Evolutionary conservation across 2,888 invertebrate genomes (phyloP), one percentile per base, ranked within the genome.

Genomic region (Masnerella sp.): DNA sequence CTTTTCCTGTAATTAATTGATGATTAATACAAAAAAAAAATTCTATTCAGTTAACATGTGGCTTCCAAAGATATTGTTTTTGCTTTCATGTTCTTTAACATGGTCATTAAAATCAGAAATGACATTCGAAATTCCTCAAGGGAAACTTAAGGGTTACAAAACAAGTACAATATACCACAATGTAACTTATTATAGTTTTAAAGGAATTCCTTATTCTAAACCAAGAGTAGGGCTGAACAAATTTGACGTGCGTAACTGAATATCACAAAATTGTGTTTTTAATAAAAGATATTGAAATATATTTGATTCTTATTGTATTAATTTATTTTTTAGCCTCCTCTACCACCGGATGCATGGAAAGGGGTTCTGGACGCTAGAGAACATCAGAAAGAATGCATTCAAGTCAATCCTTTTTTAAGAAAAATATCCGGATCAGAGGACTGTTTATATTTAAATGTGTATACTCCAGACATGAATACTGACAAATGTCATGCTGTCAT

Each of bases 131-230:
- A 82, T 83, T 59, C 78, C 82, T 40, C 82, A 83, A 47, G 86
- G 86, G 0, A 65, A 74, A 1, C 43, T 86, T 2, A 82, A 81
- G 36, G 86, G 86, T 1, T 22, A 80, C 2, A 82, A 82, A 59
- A 76, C 77, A 0, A 77, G 47, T 7, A 86, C 84, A 0, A 54
- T 77, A 5, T 74, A 74, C 2, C 78, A 80, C 25, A 81, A 81
- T 8, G 81, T 76, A 25, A 75, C 81, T 0, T 81, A 82, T 51
- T 85, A 81, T 42, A 82, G 81, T 70, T 86, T 86, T 38, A 85
- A 80, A 47, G 86, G 86, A 2, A 83, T 86, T 56, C 86, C 86
- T 0, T 86, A 84, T 54, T 83, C 83, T 1, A 83, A 82, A 52
- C 82, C 86, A 0, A 82, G 80, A 59, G 75, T 82, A 17, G 85